Evolutionary conservation across 2,888 invertebrate genomes (phyloP), one percentile per base, ranked within the genome.

Genomic region (Habroteleia sp.): DNA sequence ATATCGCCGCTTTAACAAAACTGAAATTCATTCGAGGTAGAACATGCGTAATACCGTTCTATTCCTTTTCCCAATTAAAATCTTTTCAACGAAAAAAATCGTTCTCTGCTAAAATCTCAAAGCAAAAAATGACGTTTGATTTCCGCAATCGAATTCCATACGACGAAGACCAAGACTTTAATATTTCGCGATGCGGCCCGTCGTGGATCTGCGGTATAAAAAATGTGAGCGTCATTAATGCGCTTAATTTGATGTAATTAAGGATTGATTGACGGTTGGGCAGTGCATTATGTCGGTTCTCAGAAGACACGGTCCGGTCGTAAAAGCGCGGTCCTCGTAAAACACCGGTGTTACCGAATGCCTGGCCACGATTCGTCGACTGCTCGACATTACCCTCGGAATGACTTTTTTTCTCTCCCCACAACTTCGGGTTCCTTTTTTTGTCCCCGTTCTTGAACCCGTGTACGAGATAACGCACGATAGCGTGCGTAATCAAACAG

Each of bases 201-300:
- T 17, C 31, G 69, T 33, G 48, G 50, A 41, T 37, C 33, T 7
- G 39, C 16, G 44, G 14, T n/a, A 52, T 39, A 16, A 72, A 63
- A 48, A 62, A 65, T 72, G 44, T 25, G 20, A 35, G 48, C 56
- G 72, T 56, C 72, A 72, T 72, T 72, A 72, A 72, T 72, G 63
- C 50, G 54, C 63, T 65, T 65, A 65, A 72, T 72, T 72, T 56
- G 63, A 65, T 31, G 65, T 42, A 72, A 72, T 72, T 72, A 72
- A 72, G 72, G 58, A 50, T 72, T 72, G 72, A 72, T 72, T 65
- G 72, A 72, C 72, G 72, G 58, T 65, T 39, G 17, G 50, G 8
- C 16, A 44, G 65, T 65, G 29, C 50, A 65, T 65, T 65, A 72
- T 72, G 56, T 63, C 39, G 33, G 48, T 72, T 72, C 63, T 35